phyloP scores from a whole-genome alignment of 2,113 vertebrate genomes.

The Perca fluviatilis region DNA sequence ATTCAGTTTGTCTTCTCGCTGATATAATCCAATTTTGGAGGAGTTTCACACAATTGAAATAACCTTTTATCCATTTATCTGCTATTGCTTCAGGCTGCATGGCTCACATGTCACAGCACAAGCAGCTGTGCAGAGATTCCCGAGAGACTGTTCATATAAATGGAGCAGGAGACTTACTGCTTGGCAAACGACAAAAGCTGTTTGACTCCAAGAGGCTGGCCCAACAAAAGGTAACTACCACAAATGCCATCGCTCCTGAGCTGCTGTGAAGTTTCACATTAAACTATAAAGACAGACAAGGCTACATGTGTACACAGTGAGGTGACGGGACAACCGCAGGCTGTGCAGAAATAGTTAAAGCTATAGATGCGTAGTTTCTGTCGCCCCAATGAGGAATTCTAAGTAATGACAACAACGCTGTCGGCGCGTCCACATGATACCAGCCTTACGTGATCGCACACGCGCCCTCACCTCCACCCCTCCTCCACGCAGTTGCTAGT shows the following conservation, averaged over 20 bases:
- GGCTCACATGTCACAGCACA: not conserved
- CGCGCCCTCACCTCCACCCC: too few relatives aligned
- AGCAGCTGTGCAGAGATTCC: not conserved
- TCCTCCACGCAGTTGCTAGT: too few relatives aligned
- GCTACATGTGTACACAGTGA: not conserved
- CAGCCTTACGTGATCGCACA: too few relatives aligned
- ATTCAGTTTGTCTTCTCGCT: not conserved
- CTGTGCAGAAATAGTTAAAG: not conserved
- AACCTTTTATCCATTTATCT: slow-evolving; percentile 16
- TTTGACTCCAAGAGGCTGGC: slow-evolving; percentile 1
- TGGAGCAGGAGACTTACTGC: not conserved
- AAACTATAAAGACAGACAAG: not conserved
- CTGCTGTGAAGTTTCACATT: not conserved
- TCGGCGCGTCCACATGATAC: too few relatives aligned
- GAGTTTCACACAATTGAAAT: slow-evolving; percentile 18
- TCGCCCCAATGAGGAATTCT: too few relatives aligned
- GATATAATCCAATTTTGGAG: slow-evolving; percentile 12
- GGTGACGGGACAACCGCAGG: slow-evolving; percentile 10
- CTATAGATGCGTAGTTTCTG: too few relatives aligned
- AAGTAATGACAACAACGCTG: too few relatives aligned
- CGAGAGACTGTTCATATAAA: not conserved
- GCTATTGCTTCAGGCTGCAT: not conserved
- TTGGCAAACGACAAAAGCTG: not conserved
- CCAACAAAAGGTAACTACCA: too few relatives aligned
- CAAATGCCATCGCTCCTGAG: not conserved